Conservation (phyloP, 37 sponge, comb jelly and placozoan species). For the Amphimedon queenslandica region DNA sequence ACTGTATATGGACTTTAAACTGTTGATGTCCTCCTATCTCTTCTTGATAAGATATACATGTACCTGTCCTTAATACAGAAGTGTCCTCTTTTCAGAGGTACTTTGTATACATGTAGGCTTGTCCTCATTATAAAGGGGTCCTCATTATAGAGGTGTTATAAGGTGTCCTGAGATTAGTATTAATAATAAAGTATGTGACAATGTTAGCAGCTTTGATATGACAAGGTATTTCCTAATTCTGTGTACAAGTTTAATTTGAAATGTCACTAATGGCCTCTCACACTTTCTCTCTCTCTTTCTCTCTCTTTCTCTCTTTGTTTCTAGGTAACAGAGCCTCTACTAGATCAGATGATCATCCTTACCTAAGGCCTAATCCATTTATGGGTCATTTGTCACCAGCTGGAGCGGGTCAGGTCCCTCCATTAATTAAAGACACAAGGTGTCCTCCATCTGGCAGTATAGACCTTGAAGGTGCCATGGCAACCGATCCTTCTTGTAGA, state of each 20-base stretch:
- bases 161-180: too few relatives aligned
- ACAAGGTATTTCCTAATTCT: too few relatives aligned
- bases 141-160: too few relatives aligned
- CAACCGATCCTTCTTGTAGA: neutral
- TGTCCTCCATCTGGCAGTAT: constrained; percentile 22
- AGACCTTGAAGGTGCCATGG: neutral
- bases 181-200: too few relatives aligned
- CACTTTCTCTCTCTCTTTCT: neutral
- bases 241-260: neutral
- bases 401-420: neutral
- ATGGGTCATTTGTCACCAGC: constrained; percentile 34
- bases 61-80: too few relatives aligned
- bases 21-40: too few relatives aligned
- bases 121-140: too few relatives aligned
- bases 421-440: constrained; percentile 23
- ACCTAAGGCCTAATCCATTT: constrained; percentile 45
- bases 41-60: too few relatives aligned
- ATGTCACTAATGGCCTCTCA: neutral
- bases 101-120: too few relatives aligned
- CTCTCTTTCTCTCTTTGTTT: neutral
- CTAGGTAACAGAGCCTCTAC: neutral
- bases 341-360: constrained; percentile 42
- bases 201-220: too few relatives aligned
- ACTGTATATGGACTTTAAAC: too few relatives aligned
- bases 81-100: too few relatives aligned